Conservation (phyloP, 2,113 vertebrate species). For the Acanthochromis polyacanthus region DNA sequence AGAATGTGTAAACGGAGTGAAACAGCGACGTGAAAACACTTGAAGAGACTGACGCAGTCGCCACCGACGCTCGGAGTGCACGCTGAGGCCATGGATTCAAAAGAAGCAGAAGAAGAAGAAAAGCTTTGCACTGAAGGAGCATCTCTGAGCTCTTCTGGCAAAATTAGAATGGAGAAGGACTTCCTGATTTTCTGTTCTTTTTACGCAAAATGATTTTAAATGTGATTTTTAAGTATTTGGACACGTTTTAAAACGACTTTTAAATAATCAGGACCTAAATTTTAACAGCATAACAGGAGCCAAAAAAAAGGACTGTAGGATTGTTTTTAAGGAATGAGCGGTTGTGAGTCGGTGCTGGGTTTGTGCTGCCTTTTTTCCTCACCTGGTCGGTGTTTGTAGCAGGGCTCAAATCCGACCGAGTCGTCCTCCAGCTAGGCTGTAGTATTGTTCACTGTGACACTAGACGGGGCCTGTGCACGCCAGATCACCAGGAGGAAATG, state of each 20-base stretch:
- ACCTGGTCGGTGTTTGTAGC: conserved; percentile 43
- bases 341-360: conserved; percentile 42
- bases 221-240: conserved; percentile 33
- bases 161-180: conserved; percentile 44
- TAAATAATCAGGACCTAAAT: conserved; percentile 43
- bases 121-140: conserved; percentile 78
- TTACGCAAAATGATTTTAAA: conserved; percentile 42
- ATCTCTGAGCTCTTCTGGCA: conserved; percentile 42
- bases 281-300: conserved; percentile 40
- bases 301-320: conserved; percentile 38
- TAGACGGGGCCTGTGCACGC: conserved; percentile 43
- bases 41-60: conserved; percentile 53
- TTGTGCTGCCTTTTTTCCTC: conserved; percentile 18
- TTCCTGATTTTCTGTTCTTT: conserved; percentile 19
- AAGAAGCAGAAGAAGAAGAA: neutral
- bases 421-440: conserved; percentile 62
- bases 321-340: conserved; percentile 58
- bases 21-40: conserved; percentile 72
- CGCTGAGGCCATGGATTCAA: conserved; percentile 23
- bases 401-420: conserved; percentile 44
- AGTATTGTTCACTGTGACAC: conserved; percentile 81
- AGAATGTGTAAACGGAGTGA: conserved; percentile 65
- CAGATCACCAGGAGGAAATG: conserved; percentile 48
- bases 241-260: conserved; percentile 13
- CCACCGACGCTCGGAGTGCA: conserved; percentile 50